Conservation (phyloP, 2,888 invertebrate species). For the Tanypteryx hageni region DNA sequence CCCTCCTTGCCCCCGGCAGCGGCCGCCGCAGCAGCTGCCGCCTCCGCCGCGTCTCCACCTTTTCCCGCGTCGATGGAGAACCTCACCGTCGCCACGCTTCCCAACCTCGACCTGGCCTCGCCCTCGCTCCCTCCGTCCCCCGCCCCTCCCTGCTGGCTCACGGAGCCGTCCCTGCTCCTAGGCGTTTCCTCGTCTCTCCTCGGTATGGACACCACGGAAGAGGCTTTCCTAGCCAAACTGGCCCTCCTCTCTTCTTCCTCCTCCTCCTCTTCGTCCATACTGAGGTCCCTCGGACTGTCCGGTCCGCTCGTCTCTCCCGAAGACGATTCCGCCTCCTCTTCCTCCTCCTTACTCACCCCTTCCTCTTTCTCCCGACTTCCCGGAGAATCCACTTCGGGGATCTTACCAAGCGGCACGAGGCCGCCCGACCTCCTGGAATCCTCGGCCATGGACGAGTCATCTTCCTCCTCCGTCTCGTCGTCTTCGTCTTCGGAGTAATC, state of each 20-base stretch:
- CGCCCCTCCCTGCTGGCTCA: slow-evolving; percentile 70
- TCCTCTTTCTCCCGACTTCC: slow-evolving; percentile 70
- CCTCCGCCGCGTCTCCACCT: slow-evolving; percentile 73
- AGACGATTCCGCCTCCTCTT: slow-evolving; percentile 77
- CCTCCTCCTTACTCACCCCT: slow-evolving; percentile 66
- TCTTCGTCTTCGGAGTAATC: slow-evolving; percentile 65
- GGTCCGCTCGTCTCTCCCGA: slow-evolving; percentile 94
- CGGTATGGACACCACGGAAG: slow-evolving; percentile 70
- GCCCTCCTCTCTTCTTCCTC: slow-evolving; percentile 77
- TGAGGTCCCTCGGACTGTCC: slow-evolving; percentile 86
- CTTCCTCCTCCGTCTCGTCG: slow-evolving; percentile 67
- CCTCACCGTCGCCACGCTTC: slow-evolving; percentile 68
- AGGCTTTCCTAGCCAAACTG: slow-evolving; percentile 68
- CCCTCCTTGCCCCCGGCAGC: slow-evolving; percentile 74
- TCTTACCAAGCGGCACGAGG: slow-evolving; percentile 25
- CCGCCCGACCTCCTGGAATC: slow-evolving; percentile 53
- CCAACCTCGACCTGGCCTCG: slow-evolving; percentile 74
- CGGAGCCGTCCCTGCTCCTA: slow-evolving; percentile 33
- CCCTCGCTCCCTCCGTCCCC: slow-evolving; percentile 69
- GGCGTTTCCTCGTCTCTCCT: background rate
- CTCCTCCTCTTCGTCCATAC: slow-evolving; percentile 82
- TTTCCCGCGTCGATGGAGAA: slow-evolving; percentile 43
- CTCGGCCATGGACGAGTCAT: slow-evolving; percentile 69
- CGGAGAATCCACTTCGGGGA: slow-evolving; percentile 69
- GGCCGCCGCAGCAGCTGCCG: slow-evolving; percentile 72